Conservation (phyloP, 2,113 vertebrate species). For the Plecturocebus donacophilus region DNA sequence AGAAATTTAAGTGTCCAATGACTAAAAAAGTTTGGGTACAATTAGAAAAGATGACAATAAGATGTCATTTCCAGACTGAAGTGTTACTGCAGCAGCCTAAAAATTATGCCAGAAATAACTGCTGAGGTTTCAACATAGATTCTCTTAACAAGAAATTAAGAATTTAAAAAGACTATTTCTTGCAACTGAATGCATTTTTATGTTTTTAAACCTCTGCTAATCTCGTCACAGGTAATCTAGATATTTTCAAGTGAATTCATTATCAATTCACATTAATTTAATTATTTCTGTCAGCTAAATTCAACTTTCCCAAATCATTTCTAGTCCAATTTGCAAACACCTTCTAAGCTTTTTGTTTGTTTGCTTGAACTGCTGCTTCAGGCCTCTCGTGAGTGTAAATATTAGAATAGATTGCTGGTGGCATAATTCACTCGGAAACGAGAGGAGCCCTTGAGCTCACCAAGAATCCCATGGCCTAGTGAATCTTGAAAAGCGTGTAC, state of each 20-base stretch:
- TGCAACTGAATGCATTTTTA: neutral
- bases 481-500: neutral
- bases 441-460: neutral
- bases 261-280: slow-evolving; percentile 6
- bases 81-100: neutral
- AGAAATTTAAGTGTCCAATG: neutral
- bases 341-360: neutral
- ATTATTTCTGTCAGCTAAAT: slow-evolving; percentile 44
- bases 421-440: slow-evolving; percentile 31
- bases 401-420: neutral
- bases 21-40: neutral
- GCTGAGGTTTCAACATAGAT: neutral
- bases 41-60: neutral
- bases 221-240: neutral
- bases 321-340: slow-evolving; percentile 40
- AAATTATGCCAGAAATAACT: neutral
- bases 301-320: slow-evolving; percentile 54
- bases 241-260: slow-evolving; percentile 44
- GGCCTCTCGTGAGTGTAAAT: neutral
- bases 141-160: neutral
- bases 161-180: neutral
- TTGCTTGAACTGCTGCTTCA: slow-evolving; percentile 49
- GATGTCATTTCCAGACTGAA: neutral
- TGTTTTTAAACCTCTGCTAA: slow-evolving; percentile 44
- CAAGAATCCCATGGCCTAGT: neutral